Evolutionary conservation across 2,113 vertebrate species (phyloP), one percentile per base, ranked within the genome.

Genomic region (Carassius carassius): DNA sequence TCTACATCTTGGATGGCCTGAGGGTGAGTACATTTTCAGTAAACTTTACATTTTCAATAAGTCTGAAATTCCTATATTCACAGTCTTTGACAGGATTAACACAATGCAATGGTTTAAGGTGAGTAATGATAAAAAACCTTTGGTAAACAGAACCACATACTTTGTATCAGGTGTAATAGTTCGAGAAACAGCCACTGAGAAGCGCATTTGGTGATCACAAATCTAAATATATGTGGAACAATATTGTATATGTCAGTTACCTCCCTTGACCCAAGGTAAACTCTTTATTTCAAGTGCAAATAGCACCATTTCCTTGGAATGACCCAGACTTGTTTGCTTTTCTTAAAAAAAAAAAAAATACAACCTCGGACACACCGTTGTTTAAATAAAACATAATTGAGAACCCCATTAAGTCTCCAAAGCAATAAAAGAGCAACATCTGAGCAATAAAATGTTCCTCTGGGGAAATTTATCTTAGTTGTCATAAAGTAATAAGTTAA

Each of bases 371-470:
- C 32, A 37, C 17, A 21, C 2, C 2, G 69, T 72, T 72, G 21
- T 19, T 72, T 72, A 70, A 70, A 70, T 70, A 2, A 69, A 37
- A 41, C 35, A 70, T 21, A 41, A 70, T 12, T 41, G 67, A 41
- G 19, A 70, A 41, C 67, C 19, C 19, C 67, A 70, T 74, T 74
- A 47, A 74, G 41, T 74, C 41, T 74, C 70, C 41, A 74, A 49
- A 47, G 41, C 12, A 25, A n/a, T 70, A 70, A 70, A 70, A 70
- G 35, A 70, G 67, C 32, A 44, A 44, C 70, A 47, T 47, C 70
- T n/a, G 4, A 21, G 67, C 19, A 70, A 41, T 70, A 41, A 70
- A 70, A 41, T 12, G 67, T 41, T 12, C 16, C 35, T 70, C 35
- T 12, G 10, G 35, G 17, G 10, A 70, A 41, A 70, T 70, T 11